phyloP scores from a whole-genome alignment of 2,797 vertebrate genomes.

The Chanos chanos region DNA sequence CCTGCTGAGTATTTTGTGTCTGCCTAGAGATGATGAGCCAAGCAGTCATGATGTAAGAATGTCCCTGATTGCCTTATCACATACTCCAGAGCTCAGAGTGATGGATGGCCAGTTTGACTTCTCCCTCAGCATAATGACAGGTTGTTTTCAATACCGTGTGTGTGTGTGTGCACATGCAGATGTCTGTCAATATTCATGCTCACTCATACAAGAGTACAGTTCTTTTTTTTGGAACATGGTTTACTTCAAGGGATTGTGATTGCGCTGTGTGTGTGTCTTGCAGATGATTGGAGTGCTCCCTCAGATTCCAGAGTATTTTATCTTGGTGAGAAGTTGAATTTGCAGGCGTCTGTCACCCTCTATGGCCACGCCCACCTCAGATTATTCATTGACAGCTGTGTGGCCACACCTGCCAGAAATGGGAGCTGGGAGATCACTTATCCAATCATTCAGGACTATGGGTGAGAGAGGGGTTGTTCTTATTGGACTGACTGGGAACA shows the following conservation, averaged over 20 bases:
- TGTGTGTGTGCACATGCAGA: too few species aligned
- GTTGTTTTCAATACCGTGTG: too few species aligned
- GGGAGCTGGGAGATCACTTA: not conserved
- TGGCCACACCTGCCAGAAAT: not conserved
- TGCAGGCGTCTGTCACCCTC: conserved; percentile 4
- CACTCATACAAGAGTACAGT: too few species aligned
- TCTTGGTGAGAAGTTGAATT: conserved; percentile 5
- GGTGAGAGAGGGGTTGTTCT: not conserved
- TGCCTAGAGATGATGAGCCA: too few species aligned
- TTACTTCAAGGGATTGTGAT: too few species aligned
- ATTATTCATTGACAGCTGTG: conserved; percentile 11
- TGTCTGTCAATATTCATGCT: too few species aligned
- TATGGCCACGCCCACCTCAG: not conserved
- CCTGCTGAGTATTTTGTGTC: too few species aligned
- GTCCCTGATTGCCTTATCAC: too few species aligned
- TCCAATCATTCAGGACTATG: conserved; percentile 7
- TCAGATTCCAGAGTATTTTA: not conserved
- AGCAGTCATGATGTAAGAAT: too few species aligned
- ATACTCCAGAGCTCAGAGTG: too few species aligned
- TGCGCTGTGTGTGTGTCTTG: not conserved
- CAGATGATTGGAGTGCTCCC: not conserved
- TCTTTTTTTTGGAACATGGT: too few species aligned
- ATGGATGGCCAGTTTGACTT: not conserved
- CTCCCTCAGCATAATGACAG: conserved; percentile 1
- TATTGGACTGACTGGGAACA: too few species aligned